phyloP scores from a whole-genome alignment of 2,797 vertebrate species.

The Poecile montanus region DNA sequence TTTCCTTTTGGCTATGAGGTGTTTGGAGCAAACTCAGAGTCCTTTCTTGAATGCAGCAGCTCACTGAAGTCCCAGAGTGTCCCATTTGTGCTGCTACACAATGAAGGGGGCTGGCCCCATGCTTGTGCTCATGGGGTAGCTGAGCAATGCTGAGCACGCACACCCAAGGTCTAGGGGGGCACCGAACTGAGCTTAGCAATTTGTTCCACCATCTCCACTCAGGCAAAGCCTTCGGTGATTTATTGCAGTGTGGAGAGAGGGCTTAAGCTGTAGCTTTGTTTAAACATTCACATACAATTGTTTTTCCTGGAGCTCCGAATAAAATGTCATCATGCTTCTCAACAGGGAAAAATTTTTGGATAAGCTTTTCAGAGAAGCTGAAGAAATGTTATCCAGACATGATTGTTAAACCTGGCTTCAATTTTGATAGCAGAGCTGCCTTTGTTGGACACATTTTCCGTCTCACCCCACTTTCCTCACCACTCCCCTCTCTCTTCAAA shows the following conservation, averaged over 20 bases:
- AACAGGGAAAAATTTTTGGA: neutral
- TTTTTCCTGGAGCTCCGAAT: neutral
- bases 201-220: neutral
- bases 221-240: neutral
- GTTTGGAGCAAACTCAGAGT: neutral
- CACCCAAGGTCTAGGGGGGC: neutral
- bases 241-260: neutral
- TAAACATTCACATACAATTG: neutral
- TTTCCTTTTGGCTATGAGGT: neutral
- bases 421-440: neutral
- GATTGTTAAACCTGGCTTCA: neutral
- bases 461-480: neutral
- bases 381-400: neutral
- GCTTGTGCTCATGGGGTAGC: neutral
- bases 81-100: fast-evolving
- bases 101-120: neutral
- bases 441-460: fast-evolving
- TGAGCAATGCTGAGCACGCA: neutral
- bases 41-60: neutral
- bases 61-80: neutral
- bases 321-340: neutral
- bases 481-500: neutral
- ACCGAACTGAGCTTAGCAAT: neutral
- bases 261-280: neutral
- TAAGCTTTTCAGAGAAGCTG: neutral